phyloP scores from a whole-genome alignment of 2,797 vertebrate genomes.

The Saguinus oedipus region DNA sequence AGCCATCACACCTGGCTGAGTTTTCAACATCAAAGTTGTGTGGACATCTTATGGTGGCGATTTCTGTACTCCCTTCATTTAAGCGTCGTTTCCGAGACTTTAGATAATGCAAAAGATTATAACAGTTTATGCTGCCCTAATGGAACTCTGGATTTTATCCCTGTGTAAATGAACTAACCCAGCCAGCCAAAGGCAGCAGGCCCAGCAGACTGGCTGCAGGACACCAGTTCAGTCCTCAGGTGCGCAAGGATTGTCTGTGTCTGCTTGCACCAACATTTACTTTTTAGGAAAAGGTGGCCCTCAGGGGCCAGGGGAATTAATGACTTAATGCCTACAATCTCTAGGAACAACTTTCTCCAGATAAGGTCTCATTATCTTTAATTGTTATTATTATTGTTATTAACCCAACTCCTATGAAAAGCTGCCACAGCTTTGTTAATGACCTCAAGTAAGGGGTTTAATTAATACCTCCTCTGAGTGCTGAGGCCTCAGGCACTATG shows the following conservation, averaged over 20 bases:
- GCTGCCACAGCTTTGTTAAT: conserved; percentile 49
- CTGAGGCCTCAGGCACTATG: conserved; percentile 47
- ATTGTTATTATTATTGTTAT: conserved; percentile 74
- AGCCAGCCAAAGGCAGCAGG: not conserved
- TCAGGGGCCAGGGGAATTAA: conserved; percentile 59
- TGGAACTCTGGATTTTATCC: not conserved
- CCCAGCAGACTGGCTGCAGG: not conserved
- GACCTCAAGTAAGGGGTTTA: conserved; percentile 71
- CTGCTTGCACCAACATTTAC: not conserved
- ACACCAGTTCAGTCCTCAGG: not conserved
- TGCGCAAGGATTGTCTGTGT: not conserved
- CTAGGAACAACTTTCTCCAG: conserved; percentile 68
- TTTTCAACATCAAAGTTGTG: not conserved
- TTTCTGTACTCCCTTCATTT: not conserved
- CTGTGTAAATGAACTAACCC: not conserved
- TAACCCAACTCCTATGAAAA: conserved; percentile 67
- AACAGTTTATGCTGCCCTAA: not conserved
- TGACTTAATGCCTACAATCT: conserved; percentile 68
- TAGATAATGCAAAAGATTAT: not conserved
- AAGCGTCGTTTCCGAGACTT: not conserved
- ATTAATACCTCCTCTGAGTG: conserved; percentile 63
- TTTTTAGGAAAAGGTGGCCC: conserved; percentile 61
- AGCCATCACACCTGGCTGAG: no score
- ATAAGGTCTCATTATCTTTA: conserved; percentile 74
- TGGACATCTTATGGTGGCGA: not conserved